Evolutionary conservation across 1,140 invertebrate genomes (phyloP).

Genomic region (Leptopilina boulardi): DNA sequence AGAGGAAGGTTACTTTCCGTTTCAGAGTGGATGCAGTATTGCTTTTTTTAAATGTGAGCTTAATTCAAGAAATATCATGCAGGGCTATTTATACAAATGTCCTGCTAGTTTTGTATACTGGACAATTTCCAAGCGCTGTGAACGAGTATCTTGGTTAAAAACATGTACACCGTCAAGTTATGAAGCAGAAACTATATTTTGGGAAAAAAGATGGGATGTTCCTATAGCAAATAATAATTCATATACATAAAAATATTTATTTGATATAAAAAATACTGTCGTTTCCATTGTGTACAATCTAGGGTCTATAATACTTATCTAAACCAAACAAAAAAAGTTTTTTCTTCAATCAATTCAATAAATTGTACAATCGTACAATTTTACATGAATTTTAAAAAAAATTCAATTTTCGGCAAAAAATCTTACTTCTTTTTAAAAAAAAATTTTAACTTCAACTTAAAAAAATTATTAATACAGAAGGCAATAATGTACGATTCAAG

Average conservation of each 20-base stretch:
- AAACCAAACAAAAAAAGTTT: too few relatives aligned
- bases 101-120: background rate
- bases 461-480: too few relatives aligned
- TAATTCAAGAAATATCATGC: background rate
- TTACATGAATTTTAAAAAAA: too few relatives aligned
- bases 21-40: background rate
- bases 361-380: too few relatives aligned
- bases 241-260: background rate
- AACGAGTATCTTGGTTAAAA: background rate
- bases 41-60: background rate
- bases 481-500: too few relatives aligned
- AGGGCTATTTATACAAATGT: background rate
- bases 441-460: too few relatives aligned
- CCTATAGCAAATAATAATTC: background rate
- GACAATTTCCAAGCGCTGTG: background rate
- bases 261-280: too few relatives aligned
- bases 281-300: too few relatives aligned
- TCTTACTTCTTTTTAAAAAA: too few relatives aligned
- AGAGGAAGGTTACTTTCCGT: background rate
- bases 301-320: too few relatives aligned
- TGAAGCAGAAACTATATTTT: background rate
- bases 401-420: too few relatives aligned
- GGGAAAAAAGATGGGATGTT: background rate
- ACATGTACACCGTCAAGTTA: background rate
- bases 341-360: too few relatives aligned